Conservation (phyloP, 2,888 invertebrate species). For the Dascillus cervinus region DNA sequence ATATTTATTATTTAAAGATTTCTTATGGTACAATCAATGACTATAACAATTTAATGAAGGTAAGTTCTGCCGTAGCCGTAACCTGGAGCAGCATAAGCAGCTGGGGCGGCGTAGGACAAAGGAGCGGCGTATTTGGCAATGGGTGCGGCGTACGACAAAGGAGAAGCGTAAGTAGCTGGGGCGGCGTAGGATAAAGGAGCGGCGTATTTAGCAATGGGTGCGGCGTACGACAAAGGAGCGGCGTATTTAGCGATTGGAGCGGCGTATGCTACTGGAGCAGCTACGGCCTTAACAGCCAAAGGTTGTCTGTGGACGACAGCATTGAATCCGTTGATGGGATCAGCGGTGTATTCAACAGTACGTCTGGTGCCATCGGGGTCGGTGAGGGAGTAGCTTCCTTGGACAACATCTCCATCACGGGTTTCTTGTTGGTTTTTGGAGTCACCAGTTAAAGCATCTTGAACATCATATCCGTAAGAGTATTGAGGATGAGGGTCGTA, state of each 20-base stretch:
- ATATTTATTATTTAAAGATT: too few species aligned
- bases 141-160: constrained; percentile 11
- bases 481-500: constrained; percentile 50
- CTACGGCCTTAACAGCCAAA: constrained; percentile 38
- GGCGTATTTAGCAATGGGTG: constrained; percentile 30
- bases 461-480: constrained; percentile 48
- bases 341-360: constrained; percentile 50
- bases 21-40: neutral
- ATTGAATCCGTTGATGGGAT: constrained; percentile 52
- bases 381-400: constrained; percentile 47
- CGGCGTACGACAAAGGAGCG: constrained; percentile 8
- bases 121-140: constrained; percentile 3
- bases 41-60: neutral
- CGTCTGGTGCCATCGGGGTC: constrained; percentile 51
- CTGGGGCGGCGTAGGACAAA: constrained; percentile 11
- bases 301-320: constrained; percentile 49
- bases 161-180: constrained; percentile 17
- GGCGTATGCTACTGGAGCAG: constrained; percentile 23
- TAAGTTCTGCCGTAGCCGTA: neutral
- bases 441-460: constrained; percentile 49
- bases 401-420: constrained; percentile 49
- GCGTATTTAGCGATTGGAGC: constrained; percentile 15
- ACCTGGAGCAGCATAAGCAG: too few species aligned
- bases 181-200: constrained; percentile 23
- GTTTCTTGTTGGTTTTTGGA: constrained; percentile 49